Percentiles rank a stretch among this genome's conserved stretches.
These are phyloP conservation scores for Peromyscus maniculatus DNA, from an alignment of 2,113 vertebrate genomes.

Conservation along the genomic window DNA sequence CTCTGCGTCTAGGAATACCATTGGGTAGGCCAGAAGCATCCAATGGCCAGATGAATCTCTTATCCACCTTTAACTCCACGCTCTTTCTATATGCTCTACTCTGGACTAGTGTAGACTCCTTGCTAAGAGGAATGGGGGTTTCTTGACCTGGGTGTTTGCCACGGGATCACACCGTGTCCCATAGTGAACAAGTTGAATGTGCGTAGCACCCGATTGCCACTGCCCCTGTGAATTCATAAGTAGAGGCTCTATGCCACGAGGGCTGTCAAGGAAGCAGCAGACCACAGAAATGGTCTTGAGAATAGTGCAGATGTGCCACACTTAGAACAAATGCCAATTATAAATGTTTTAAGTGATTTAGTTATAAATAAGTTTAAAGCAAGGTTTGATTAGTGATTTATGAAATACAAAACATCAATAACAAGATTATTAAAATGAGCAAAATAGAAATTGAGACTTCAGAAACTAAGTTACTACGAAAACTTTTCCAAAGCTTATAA, in stretches of 20 bases:
- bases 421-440: background rate
- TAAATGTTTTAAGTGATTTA: background rate
- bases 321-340: background rate
- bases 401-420: background rate
- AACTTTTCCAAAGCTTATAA: background rate
- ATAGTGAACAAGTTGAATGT: background rate
- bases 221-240: background rate
- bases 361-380: conserved; percentile 21
- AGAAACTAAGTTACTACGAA: conserved; percentile 21
- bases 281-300: background rate
- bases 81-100: background rate
- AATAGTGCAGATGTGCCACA: background rate
- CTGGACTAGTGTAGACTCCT: background rate
- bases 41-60: background rate
- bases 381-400: background rate
- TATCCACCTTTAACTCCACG: background rate
- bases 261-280: background rate
- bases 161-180: background rate
- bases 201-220: background rate
- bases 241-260: background rate
- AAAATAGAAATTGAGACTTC: conserved; percentile 21
- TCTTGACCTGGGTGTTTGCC: background rate
- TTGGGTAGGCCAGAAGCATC: too few relatives aligned
- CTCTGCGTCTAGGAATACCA: background rate
- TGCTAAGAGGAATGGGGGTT: background rate